Evolutionary conservation across 2,797 vertebrate species (phyloP), one percentile per base, ranked within the genome.

Genomic region (Micropoecilia bifurca): DNA sequence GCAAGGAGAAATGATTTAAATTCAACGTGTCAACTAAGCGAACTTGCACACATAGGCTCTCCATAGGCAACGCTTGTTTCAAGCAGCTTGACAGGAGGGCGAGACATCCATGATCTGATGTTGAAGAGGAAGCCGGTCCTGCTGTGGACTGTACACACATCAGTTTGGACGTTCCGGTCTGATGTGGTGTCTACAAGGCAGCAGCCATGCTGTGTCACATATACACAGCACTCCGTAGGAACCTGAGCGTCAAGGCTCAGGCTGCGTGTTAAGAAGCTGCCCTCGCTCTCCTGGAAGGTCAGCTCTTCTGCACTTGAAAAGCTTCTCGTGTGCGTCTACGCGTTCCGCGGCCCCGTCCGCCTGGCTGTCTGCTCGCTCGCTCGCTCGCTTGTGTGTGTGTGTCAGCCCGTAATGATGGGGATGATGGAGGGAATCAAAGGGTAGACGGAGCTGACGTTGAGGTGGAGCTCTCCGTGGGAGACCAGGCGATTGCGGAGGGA

Each of bases 401-500:
- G 94, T 95, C 93, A 87, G 91, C 92, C 87, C 95, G 94, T 96
- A 96, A 96, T 96, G 95, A 96, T 95, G 93, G 93, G 91, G 85
- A 93, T 92, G 95, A 94, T 93, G 94, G 93, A 90, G 91, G 86
- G 88, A 95, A 95, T 96, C 94, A 96, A 95, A 96, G 95, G 91
- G 81, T 93, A 92, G 91, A 92, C 86, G 88, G 94, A 85, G 91
- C 94, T 92, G 89, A 89, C 81, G 88, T 93, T 72, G 82, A 87
- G 87, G 90, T 66, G 61, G 61, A 82, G 89, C 84, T 83, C 95
- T 93, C 95, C 83, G 72, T 95, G 91, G 96, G 96, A 95, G 90
- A 88, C 93, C 87, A 89, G 94, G 93, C 94, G 94, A 95, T 95
- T 94, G 94, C 91, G 90, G 92, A 92, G 91, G 85, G 81, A 88